Percentiles rank a stretch among this genome's conserved stretches.
phyloP scores from a whole-genome alignment of 2,113 vertebrate species.

The Xiphophorus couchianus region DNA sequence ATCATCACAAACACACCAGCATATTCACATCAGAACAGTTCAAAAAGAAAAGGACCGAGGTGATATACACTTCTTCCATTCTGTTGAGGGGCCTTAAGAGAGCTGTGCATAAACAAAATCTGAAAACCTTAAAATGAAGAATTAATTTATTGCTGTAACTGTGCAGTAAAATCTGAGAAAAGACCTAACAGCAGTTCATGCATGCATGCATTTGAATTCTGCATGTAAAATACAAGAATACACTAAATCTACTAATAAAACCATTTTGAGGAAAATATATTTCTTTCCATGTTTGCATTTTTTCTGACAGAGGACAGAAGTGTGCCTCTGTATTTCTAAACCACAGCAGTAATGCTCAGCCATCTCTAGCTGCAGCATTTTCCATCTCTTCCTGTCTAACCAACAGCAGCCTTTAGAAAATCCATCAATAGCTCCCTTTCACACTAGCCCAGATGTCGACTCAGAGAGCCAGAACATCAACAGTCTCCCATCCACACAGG shows the following conservation, averaged over 20 bases:
- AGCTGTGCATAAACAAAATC: neutral
- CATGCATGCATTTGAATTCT: neutral
- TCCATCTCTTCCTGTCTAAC: conserved; percentile 38
- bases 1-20: neutral
- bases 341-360: conserved; percentile 12
- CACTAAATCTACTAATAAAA: neutral
- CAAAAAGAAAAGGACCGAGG: neutral
- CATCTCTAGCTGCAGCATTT: conserved; percentile 14
- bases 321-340: conserved; percentile 20
- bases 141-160: neutral
- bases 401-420: conserved; percentile 23
- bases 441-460: conserved; percentile 43
- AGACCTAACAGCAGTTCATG: neutral
- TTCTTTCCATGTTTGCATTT: neutral
- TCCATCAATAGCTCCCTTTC: conserved; percentile 57
- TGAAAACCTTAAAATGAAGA: neutral
- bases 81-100: neutral
- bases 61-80: neutral
- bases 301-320: neutral
- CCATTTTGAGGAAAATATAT: neutral
- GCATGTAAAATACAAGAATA: neutral
- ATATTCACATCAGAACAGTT: neutral
- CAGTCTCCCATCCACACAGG: conserved; percentile 43
- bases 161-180: neutral
- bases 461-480: conserved; percentile 44